Base-by-base conservation (phyloP, 2,113 vertebrate species). In the Tragelaphus buxtoni region DNA sequence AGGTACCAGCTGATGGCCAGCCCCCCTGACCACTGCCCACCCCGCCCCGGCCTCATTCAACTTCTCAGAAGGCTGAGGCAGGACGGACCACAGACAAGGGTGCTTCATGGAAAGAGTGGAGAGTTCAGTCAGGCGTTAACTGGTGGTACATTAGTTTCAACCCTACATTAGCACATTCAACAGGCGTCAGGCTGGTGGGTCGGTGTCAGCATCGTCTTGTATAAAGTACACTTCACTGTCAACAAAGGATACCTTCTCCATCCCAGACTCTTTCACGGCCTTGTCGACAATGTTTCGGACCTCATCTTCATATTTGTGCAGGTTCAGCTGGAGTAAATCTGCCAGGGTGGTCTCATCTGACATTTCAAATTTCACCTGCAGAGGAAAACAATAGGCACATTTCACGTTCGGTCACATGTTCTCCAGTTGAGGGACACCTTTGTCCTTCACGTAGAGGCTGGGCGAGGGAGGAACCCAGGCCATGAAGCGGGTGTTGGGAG, bases 341-440 rank as follows among this genome's bases (percentile, higher is more conserved):
- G 98, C 98, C 0, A 99, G 98, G 0, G 96, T 99, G 1, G 98
- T 99, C 39, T 99, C 69, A 0, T 99, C 89, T 0, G 99, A 99
- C 99, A 99, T 99, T 28, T 97, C 95, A 88, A 99, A 99, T 6
- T 98, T 98, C 97, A 99, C 99, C 99, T 99, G 87, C 1, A 69
- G 7, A 42, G 14, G 17, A 1, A 0, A 81, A 35, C 9, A 6
- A 24, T 0, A 24, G 82, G 16, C 8, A 0, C 0, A 3, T 9
- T 11, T 45, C 20, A 0, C 3, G 0, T 26, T 0, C 10, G 58
- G 55, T 1, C 20, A 0, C 32, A 0, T 2, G n/a, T 1, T 0
- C 7, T 2, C 32, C 32, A 0, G 20, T 0, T 6, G n/a, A 30
- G 7, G 8, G 72, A 18, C 6, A 0, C 10, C 35, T 2, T 0